Conservation (phyloP, 1,140 invertebrate species). For the Atopsyche davidsoni region DNA sequence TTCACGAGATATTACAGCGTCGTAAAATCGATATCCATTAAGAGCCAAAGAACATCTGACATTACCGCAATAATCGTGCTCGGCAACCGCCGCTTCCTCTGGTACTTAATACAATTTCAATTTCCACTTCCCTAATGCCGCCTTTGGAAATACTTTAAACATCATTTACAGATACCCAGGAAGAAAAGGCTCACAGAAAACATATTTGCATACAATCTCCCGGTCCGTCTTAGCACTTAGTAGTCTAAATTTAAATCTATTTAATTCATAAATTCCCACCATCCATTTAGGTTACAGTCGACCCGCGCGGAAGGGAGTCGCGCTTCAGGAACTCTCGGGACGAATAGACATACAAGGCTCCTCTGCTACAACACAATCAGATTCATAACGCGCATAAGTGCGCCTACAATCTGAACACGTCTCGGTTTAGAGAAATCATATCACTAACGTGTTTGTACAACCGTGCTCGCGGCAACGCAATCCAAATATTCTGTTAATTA, state of each 20-base stretch:
- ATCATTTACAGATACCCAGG: constrained; percentile 6
- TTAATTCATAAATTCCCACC: constrained; percentile 31
- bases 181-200: constrained; percentile 2
- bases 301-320: constrained; percentile 11
- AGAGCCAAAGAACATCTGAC: constrained; percentile 20
- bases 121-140: constrained; percentile 27
- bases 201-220: constrained; percentile 31
- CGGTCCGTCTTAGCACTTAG: constrained; percentile 30
- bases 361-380: constrained; percentile 3
- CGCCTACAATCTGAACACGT: background rate
- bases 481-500: background rate
- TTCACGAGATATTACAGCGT: constrained; percentile 1
- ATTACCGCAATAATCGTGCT: constrained; percentile 28
- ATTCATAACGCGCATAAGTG: background rate
- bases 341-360: constrained; percentile 1
- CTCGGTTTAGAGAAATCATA: background rate
- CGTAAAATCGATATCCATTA: constrained; percentile 28
- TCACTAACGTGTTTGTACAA: constrained; percentile 9
- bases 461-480: too few species aligned
- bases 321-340: constrained; percentile 7
- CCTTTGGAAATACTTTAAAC: constrained; percentile 12
- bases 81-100: background rate
- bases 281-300: constrained; percentile 28
- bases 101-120: constrained; percentile 30
- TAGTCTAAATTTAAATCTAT: constrained; percentile 30